Base-by-base conservation (phyloP, 1,140 invertebrate genomes). In the Lineus longissimus region DNA sequence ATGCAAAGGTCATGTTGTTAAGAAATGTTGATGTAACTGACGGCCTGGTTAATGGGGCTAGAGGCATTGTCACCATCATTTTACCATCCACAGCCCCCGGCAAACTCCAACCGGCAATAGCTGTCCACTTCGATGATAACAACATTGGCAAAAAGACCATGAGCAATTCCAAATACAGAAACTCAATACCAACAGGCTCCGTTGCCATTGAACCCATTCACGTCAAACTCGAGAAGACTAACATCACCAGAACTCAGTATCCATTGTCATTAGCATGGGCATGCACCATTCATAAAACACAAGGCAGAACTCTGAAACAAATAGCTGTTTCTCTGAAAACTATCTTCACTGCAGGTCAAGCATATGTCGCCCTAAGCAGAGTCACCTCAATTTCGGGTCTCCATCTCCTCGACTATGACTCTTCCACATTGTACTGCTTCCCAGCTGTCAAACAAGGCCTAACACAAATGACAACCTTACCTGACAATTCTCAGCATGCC, bases 281-380 rank as follows among this genome's bases (percentile, higher is more conserved):
- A 13, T 55, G 31, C 6, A 68, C 67, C 0, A 65, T 65, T 27
- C 66, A 65, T n/a, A 68, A 67, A 36, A 43, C 63, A 2, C 66
- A 67, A 61, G 63, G 59, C n/a, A 62, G 59, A 40, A 68, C 55
- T n/a, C 11, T 59, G 2, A 31, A 61, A 59, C 25, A 62, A 33
- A 30, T 54, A 6, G 66, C 59, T 17, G 55, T 68, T 17, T 64
- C 62, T 4, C 33, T 65, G 27, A n/a, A 61, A 27, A 58, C 56
- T 27, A n/a, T 55, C 23, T 61, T 45, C 22, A 7, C 1, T 23
- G 15, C 29, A 47, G 60, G 64, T 30, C 61, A 62, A 43, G 59
- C 59, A 9, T 62, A 66, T 59, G 64, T 66, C 31, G 64, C 64
- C 1, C 29, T 57, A 6, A 62, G 64, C 33, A 36, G 60, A 31